A percentile compares a stretch with the other conserved stretches of the same genome.
Conservation (phyloP, 2,113 vertebrate species). For the Eleginops maclovinus region DNA sequence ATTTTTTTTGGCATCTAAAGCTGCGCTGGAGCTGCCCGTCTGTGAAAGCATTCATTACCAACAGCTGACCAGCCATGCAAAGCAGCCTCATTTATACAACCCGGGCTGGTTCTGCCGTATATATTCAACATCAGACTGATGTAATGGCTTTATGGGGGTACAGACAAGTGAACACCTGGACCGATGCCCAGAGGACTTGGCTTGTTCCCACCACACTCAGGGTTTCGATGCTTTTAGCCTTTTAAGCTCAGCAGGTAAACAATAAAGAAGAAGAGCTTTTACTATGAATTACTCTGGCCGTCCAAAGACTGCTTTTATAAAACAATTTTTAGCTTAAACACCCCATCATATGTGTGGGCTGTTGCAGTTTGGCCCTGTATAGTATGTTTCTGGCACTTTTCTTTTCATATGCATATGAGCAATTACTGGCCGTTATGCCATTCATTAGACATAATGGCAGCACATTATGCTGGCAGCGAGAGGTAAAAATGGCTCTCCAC, state of each 20-base stretch:
- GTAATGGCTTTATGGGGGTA: slow-evolving; percentile 54
- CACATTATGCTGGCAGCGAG: slow-evolving; percentile 68
- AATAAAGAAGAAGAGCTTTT: slow-evolving; percentile 48
- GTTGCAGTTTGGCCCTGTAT: slow-evolving; percentile 16
- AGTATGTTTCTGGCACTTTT: slow-evolving; percentile 47
- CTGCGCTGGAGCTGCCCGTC: slow-evolving; percentile 15
- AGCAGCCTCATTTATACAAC: slow-evolving; percentile 62
- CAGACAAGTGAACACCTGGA: slow-evolving; percentile 64
- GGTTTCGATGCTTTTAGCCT: slow-evolving; percentile 49
- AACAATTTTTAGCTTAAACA: slow-evolving; percentile 53
- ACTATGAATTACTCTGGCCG: slow-evolving; percentile 37
- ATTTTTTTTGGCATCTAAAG: slow-evolving; percentile 49
- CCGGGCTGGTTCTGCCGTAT: slow-evolving; percentile 18
- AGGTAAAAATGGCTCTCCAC: slow-evolving; percentile 68
- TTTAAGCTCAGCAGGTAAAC: slow-evolving; percentile 63
- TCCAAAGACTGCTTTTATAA: slow-evolving; percentile 34
- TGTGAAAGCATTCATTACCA: slow-evolving; percentile 61
- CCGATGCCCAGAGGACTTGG: slow-evolving; percentile 41
- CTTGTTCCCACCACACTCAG: slow-evolving; percentile 40
- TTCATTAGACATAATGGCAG: slow-evolving; percentile 79
- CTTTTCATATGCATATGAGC: slow-evolving; percentile 80
- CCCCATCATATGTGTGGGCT: slow-evolving; percentile 46
- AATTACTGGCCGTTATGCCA: slow-evolving; percentile 76
- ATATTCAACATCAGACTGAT: slow-evolving; percentile 55
- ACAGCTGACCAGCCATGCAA: slow-evolving; percentile 63